A percentile compares a stretch with the other conserved stretches of the same genome.
phyloP scores from a whole-genome alignment of 2,797 vertebrate species.

The Hirundo rustica region DNA sequence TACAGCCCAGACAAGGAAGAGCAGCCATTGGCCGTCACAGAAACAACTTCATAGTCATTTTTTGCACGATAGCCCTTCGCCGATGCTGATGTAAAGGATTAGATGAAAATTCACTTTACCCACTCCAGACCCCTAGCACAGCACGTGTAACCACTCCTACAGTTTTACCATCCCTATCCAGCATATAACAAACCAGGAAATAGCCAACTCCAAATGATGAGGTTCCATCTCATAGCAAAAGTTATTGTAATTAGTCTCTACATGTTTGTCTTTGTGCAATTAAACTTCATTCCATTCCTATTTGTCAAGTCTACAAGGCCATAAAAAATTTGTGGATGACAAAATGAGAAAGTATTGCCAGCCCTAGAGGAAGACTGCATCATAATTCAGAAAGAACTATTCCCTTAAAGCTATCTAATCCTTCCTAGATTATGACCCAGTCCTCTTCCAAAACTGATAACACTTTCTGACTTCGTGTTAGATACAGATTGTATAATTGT shows the following conservation, averaged over 20 bases:
- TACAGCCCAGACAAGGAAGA: neutral
- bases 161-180: neutral
- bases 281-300: constrained; percentile 24
- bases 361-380: neutral
- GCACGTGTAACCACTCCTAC: neutral
- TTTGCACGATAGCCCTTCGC: neutral
- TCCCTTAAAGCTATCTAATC: neutral
- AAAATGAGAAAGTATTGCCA: constrained; percentile 23
- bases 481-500: neutral
- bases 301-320: constrained; percentile 31
- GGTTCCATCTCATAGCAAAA: neutral
- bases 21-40: neutral
- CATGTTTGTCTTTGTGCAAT: constrained; percentile 21
- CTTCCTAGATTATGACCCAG: neutral
- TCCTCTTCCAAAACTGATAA: neutral
- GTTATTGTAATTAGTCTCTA: neutral
- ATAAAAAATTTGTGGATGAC: constrained; percentile 9
- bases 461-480: neutral
- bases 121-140: neutral
- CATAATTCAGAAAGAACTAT: constrained; percentile 34
- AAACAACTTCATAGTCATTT: neutral
- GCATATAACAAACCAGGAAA: neutral
- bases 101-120: neutral
- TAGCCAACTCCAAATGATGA: neutral
- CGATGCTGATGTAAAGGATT: neutral